Evolutionary conservation across 2,113 vertebrate species (phyloP), one percentile per base, ranked within the genome.

Genomic region (Oceanodroma tethys): DNA sequence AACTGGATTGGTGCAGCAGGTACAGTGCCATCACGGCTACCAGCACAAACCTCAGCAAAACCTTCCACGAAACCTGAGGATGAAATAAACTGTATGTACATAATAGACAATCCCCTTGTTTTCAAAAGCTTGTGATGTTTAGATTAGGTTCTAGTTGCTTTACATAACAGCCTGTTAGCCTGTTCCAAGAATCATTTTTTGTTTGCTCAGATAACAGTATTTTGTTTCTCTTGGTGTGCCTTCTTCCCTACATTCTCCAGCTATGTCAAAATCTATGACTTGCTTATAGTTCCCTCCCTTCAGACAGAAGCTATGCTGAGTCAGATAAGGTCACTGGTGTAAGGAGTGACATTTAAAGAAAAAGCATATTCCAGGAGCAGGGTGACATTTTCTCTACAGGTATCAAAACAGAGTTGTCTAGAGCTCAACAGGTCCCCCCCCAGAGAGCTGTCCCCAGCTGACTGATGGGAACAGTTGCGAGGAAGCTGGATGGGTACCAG

Each of bases 351-450:
- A 91, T 91, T 93, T 86, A 86, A 85, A 90, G 70, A 58, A 85
- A 95, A 48, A 65, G 9, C 32, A 38, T 50, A 86, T 74, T 93
- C 89, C 86, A 83, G 62, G 66, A 72, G 55, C 19, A 81, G 43
- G 79, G 90, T 95, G 92, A 95, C 81, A 97, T 94, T 96, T 86
- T 93, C 96, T 84, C 34, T 59, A 67, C 66, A 86, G 67, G 68
- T 63, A 90, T 5, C 71, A 87, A 92, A 94, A 25, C 47, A 58
- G 60, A 78, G 53, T 62, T 82, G 72, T 90, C 62, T 72, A 91
- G 93, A 92, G 71, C 92, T 96, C 91, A 45, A 15, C 40, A 53
- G 86, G 38, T 71, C 21, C 50, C 13, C 8, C 10, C 25, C 16
- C 30, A 9, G 42, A 21, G 78, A 85, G 74, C 65, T 90, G 68